phyloP scores from a whole-genome alignment of 2,113 vertebrate genomes.

The Gallinago paraguaiae region DNA sequence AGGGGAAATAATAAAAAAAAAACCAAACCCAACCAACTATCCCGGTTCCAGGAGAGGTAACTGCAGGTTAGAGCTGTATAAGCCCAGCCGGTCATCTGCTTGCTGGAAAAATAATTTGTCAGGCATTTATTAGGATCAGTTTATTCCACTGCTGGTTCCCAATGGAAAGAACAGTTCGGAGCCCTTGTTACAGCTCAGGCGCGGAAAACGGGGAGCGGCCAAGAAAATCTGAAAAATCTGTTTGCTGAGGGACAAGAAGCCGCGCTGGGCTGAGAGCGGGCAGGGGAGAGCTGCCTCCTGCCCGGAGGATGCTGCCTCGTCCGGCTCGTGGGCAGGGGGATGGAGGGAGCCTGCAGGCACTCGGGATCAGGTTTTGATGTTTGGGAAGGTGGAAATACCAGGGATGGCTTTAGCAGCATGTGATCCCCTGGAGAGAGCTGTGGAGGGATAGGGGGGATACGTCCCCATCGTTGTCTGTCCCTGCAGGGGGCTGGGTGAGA shows the following conservation, averaged over 20 bases:
- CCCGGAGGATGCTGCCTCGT: neutral
- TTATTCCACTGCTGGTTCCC: slow-evolving; percentile 68
- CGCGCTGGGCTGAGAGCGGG: neutral
- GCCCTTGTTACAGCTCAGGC: slow-evolving; percentile 45
- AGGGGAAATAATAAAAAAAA: neutral
- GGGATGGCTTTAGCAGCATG: neutral
- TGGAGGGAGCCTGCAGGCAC: neutral
- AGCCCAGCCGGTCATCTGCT: slow-evolving; percentile 25
- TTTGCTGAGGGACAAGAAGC: slow-evolving; percentile 19
- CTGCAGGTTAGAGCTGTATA: slow-evolving; percentile 53
- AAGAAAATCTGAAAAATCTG: slow-evolving; percentile 59
- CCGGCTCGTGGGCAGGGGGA: neutral
- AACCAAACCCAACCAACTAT: neutral
- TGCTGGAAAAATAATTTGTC: slow-evolving; percentile 64
- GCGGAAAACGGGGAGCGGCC: slow-evolving; percentile 50
- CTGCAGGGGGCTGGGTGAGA: neutral
- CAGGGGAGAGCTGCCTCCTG: neutral
- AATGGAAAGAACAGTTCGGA: slow-evolving; percentile 70
- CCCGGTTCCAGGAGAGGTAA: slow-evolving; percentile 25
- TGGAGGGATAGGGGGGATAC: neutral
- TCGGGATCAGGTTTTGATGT: neutral
- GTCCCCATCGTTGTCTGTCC: accelerated
- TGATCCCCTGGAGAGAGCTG: neutral
- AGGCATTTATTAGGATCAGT: slow-evolving; percentile 58
- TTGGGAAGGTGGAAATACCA: neutral